phyloP scores from a whole-genome alignment of 2,888 invertebrate species.

The Drosophila paramelanica region DNA sequence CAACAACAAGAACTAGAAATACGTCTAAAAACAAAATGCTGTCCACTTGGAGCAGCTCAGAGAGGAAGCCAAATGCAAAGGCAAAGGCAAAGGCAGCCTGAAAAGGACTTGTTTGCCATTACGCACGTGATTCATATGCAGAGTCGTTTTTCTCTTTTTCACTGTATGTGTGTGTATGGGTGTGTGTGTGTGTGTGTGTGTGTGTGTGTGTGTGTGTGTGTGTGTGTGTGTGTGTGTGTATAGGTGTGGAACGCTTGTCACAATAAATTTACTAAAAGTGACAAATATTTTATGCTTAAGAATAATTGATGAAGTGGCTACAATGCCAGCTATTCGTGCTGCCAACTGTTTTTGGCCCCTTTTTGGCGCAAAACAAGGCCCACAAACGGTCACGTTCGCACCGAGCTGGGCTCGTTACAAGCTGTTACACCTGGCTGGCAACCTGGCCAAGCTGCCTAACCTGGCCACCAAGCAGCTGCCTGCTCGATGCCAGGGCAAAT shows the following conservation, averaged over 20 bases:
- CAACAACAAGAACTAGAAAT: constrained; percentile 53
- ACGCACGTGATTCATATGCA: constrained; percentile 79
- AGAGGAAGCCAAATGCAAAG: constrained; percentile 23
- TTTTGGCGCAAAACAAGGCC: constrained; percentile 15
- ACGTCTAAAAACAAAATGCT: constrained; percentile 60
- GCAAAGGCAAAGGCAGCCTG: constrained; percentile 27
- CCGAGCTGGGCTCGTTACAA: neutral
- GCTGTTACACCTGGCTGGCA: neutral
- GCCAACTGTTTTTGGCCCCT: constrained; percentile 25
- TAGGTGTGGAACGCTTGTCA: constrained; percentile 67
- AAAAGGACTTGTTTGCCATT: constrained; percentile 63
- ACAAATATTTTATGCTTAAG: constrained; percentile 83
- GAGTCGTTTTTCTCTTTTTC: constrained; percentile 47
- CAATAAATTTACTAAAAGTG: constrained; percentile 82
- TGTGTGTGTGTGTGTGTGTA: constrained; percentile 16
- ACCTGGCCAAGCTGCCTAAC: constrained; percentile 26
- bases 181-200: constrained; percentile 20
- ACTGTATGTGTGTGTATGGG: neutral
- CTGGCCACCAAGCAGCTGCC: constrained; percentile 4
- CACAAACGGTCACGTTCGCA: constrained; percentile 65
- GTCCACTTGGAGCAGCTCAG: constrained; percentile 59
- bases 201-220: neutral
- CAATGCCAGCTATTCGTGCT: constrained; percentile 36
- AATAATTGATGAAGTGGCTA: constrained; percentile 82
- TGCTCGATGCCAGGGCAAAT: constrained; percentile 53